A percentile compares a stretch with the other conserved stretches of the same genome.
Evolutionary conservation across 35 echinoderm and acorn worm genomes (phyloP).

Genomic region (Diadema setosum): DNA sequence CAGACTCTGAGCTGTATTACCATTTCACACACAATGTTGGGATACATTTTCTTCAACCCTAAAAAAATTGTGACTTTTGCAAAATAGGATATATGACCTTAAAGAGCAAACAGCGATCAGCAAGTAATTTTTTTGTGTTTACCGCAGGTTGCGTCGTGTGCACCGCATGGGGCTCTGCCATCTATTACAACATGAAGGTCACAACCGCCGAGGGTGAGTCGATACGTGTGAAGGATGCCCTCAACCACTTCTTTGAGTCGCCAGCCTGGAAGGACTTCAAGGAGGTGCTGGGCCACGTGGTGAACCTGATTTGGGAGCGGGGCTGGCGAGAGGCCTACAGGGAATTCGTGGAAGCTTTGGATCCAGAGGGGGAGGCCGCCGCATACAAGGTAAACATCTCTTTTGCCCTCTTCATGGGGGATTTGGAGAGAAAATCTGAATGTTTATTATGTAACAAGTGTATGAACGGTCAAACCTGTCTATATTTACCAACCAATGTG

Average conservation of each 20-base stretch:
- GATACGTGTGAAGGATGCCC: slow-evolving; percentile 72
- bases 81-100: too few relatives aligned
- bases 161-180: slow-evolving; percentile 41
- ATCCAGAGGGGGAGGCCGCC: slow-evolving; percentile 88
- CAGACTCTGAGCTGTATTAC: too few relatives aligned
- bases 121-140: too few relatives aligned
- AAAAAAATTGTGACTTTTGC: too few relatives aligned
- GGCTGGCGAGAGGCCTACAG: slow-evolving; percentile 76
- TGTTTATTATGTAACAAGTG: too few relatives aligned
- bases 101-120: too few relatives aligned
- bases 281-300: slow-evolving; percentile 50
- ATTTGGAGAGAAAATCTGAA: too few relatives aligned
- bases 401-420: not conserved
- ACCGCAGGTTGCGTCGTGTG: slow-evolving; percentile 61
- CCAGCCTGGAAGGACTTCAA: slow-evolving; percentile 84
- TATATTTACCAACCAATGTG: not conserved
- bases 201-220: slow-evolving; percentile 84
- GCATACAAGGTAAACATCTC: slow-evolving; percentile 57
- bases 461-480: too few relatives aligned
- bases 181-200: slow-evolving; percentile 84
- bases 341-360: slow-evolving; percentile 72
- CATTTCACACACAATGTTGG: too few relatives aligned
- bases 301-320: not conserved
- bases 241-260: slow-evolving; percentile 86
- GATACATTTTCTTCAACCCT: too few relatives aligned